phyloP scores from a whole-genome alignment of 1,140 invertebrate genomes.

The Aphelinus atriplicis region DNA sequence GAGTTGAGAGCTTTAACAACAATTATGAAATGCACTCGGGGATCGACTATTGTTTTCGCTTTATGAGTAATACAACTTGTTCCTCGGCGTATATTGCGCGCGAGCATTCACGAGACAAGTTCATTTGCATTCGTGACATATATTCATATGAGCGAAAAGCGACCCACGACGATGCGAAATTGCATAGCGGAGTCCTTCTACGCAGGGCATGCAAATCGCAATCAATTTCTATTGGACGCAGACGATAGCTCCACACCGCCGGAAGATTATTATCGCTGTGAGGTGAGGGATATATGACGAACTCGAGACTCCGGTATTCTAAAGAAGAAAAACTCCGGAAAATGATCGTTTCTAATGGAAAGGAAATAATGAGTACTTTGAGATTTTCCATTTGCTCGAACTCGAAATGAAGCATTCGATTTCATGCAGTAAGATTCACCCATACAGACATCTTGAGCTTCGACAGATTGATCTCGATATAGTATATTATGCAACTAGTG shows the following conservation, averaged over 20 bases:
- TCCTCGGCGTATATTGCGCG: not conserved
- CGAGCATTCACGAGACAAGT: not conserved
- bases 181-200: not conserved
- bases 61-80: slow-evolving; percentile 15
- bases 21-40: not conserved
- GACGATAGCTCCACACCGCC: slow-evolving; percentile 30
- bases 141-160: slow-evolving; percentile 1
- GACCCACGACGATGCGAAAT: not conserved
- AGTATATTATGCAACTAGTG: too few relatives aligned
- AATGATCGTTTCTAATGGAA: too few relatives aligned
- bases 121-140: slow-evolving; percentile 17
- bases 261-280: slow-evolving; percentile 48
- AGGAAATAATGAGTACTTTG: too few relatives aligned
- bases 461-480: too few relatives aligned
- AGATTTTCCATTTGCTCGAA: too few relatives aligned
- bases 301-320: too few relatives aligned
- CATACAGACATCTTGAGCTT: too few relatives aligned
- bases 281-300: not conserved
- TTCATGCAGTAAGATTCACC: too few relatives aligned
- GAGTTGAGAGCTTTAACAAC: too few relatives aligned
- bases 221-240: slow-evolving; percentile 50
- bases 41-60: not conserved
- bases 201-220: slow-evolving; percentile 11
- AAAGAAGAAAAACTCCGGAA: too few relatives aligned
- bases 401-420: too few relatives aligned